Conservation (phyloP, 2,113 vertebrate genomes). For the Charina bottae region DNA sequence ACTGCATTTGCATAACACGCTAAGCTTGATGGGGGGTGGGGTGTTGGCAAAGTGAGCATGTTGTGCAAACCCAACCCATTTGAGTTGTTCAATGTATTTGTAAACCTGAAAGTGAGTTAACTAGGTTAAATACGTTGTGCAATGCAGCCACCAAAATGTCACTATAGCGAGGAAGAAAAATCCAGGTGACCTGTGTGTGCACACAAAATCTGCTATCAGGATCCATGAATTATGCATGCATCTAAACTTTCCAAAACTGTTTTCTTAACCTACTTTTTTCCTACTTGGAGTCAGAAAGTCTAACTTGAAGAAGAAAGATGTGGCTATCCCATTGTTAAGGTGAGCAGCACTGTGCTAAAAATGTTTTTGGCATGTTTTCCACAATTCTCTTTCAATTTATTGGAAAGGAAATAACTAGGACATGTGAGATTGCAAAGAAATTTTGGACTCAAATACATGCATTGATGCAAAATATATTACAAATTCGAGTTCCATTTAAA, state of each 20-base stretch:
- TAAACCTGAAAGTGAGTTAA: background rate
- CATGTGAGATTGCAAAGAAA: no score
- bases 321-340: background rate
- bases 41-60: background rate
- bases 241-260: background rate
- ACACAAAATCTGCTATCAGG: background rate
- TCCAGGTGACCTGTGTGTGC: background rate
- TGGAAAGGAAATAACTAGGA: background rate
- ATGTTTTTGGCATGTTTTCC: constrained; percentile 1
- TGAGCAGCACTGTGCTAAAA: background rate
- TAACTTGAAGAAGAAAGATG: background rate
- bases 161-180: background rate
- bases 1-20: background rate
- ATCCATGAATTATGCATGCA: background rate
- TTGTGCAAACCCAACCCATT: background rate
- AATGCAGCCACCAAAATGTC: background rate
- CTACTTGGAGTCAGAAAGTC: background rate
- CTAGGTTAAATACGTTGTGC: background rate
- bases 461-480: no score
- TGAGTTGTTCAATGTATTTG: background rate
- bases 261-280: background rate
- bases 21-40: background rate
- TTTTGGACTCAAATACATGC: no score
- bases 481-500: no score
- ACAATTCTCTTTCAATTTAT: background rate